phyloP scores from a whole-genome alignment of 1,140 invertebrate species.

The Macrotrachela quadricornifera region DNA sequence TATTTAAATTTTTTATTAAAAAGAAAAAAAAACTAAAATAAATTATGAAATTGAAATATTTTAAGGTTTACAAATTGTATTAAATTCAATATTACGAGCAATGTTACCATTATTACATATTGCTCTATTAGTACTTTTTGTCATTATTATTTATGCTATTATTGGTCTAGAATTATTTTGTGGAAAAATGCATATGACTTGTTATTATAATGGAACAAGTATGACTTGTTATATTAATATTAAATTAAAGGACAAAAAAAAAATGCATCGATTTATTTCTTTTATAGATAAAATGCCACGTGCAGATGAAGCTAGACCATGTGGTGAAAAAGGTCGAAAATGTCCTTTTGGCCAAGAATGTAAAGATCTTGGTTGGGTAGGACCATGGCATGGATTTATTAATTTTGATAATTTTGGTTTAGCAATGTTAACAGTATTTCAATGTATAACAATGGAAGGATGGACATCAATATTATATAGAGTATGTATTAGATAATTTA shows the following conservation, averaged over 20 bases:
- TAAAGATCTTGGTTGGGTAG: constrained; percentile 42
- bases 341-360: too few relatives aligned
- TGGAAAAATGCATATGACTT: constrained; percentile 81
- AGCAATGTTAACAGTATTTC: constrained; percentile 95
- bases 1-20: too few relatives aligned
- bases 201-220: constrained; percentile 35
- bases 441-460: constrained; percentile 94
- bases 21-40: not conserved
- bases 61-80: constrained; percentile 74
- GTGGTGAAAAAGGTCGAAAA: too few relatives aligned
- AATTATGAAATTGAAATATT: too few relatives aligned
- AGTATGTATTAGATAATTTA: too few relatives aligned
- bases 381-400: constrained; percentile 84
- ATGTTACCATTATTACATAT: constrained; percentile 98
- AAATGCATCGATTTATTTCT: too few relatives aligned
- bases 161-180: constrained; percentile 95
- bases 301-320: too few relatives aligned
- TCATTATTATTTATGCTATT: constrained; percentile 99
- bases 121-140: constrained; percentile 89
- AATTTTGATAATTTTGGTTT: constrained; percentile 98
- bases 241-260: too few relatives aligned
- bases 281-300: too few relatives aligned
- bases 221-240: too few relatives aligned
- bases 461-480: constrained; percentile 90
- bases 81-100: constrained; percentile 95